Conservation (phyloP, 2,113 vertebrate species). For the Sphaerodactylus townsendi region DNA sequence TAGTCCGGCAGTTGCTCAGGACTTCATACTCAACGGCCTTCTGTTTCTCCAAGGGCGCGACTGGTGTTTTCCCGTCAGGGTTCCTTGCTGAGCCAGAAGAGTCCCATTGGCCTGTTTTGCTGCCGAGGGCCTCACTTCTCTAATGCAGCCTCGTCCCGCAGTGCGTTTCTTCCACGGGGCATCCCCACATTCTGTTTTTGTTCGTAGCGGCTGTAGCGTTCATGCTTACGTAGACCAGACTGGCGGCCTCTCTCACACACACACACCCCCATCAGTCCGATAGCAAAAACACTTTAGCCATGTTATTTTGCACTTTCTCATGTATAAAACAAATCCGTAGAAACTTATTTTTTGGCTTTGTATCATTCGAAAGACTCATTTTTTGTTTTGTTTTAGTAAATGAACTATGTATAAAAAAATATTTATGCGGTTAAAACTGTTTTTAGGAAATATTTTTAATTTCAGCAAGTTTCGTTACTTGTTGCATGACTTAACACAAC, state of each 20-base stretch:
- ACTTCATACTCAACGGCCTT: conserved; percentile 58
- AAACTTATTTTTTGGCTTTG: conserved; percentile 84
- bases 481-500: conserved; percentile 98
- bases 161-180: conserved; percentile 45
- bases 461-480: conserved; percentile 99
- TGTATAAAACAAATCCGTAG: conserved; percentile 84
- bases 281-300: conserved; percentile 82
- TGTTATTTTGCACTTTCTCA: conserved; percentile 91
- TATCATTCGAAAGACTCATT: conserved; percentile 85
- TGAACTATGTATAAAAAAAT: conserved; percentile 97
- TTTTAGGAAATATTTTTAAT: conserved; percentile 93
- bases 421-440: conserved; percentile 98
- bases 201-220: conserved; percentile 78
- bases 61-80: conserved; percentile 60
- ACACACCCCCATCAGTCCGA: conserved; percentile 66
- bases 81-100: conserved; percentile 50
- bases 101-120: conserved; percentile 57
- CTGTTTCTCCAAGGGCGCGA: conserved; percentile 26
- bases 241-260: conserved; percentile 72
- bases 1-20: conserved; percentile 53
- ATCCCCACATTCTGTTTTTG: conserved; percentile 69
- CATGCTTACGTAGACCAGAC: conserved; percentile 71
- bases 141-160: conserved; percentile 66
- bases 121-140: conserved; percentile 71
- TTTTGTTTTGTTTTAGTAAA: conserved; percentile 88